These are phyloP conservation scores for Rhagonycha fulva DNA, from an alignment of 2,888 invertebrate genomes.

Conservation along the genomic window DNA sequence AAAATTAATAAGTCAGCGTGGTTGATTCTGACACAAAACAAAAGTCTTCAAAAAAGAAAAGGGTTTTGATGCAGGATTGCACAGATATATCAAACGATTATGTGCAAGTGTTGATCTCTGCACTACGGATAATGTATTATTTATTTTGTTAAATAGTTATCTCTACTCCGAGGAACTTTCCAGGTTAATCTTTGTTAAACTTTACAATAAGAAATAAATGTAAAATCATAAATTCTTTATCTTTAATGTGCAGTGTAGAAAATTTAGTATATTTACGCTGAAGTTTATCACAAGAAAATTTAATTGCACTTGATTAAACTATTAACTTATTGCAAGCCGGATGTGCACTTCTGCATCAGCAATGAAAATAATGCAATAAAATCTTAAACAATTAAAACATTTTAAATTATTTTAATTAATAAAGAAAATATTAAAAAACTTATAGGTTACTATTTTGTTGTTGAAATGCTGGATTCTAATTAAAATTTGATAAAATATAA, in stretches of 20 bases:
- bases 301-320: neutral
- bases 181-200: neutral
- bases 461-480: neutral
- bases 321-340: neutral
- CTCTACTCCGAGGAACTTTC: neutral
- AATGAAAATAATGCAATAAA: too few relatives aligned
- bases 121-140: neutral
- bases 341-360: neutral
- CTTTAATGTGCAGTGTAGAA: neutral
- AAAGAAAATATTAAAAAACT: too few relatives aligned
- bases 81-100: neutral
- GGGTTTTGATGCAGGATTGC: neutral
- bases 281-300: neutral
- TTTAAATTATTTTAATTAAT: too few relatives aligned
- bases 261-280: neutral
- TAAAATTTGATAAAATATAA: slow-evolving; percentile 6
- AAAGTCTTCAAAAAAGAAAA: neutral
- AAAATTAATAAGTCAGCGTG: neutral
- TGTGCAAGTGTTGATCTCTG: neutral
- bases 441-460: neutral
- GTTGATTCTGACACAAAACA: neutral
- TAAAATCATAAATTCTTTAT: neutral
- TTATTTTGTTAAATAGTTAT: neutral
- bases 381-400: too few relatives aligned
- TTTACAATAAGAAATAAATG: neutral